These are phyloP conservation scores for Meteorus sp. DNA, from an alignment of 1,140 invertebrate species.

Conservation along the genomic window DNA sequence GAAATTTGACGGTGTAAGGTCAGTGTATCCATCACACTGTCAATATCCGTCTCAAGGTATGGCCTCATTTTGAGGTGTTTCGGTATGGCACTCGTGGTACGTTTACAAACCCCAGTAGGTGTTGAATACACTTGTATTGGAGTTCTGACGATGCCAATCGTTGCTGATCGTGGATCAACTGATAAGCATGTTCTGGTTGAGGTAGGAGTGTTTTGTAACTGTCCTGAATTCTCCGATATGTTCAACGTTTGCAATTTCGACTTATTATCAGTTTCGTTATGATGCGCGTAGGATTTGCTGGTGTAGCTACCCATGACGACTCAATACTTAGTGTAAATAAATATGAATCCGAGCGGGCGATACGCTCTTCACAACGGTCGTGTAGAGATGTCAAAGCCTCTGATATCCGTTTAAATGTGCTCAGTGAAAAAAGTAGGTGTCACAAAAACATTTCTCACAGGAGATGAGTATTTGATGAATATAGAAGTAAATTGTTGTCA, in stretches of 20 bases:
- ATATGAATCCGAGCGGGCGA: too few species aligned
- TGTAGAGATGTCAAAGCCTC: too few species aligned
- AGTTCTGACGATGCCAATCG: constrained; percentile 13
- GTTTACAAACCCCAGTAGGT: constrained; percentile 25
- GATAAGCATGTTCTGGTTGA: constrained; percentile 3
- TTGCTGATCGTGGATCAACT: constrained; percentile 23
- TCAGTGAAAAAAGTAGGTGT: too few species aligned
- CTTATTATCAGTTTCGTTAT: neutral
- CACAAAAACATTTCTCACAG: too few species aligned
- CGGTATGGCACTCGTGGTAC: constrained; percentile 40
- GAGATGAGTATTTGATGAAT: too few species aligned
- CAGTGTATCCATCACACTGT: constrained; percentile 32
- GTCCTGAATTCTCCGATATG: constrained; percentile 8
- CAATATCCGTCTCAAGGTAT: constrained; percentile 51
- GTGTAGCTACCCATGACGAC: constrained; percentile 6
- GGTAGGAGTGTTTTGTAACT: constrained; percentile 16
- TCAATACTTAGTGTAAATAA: too few species aligned
- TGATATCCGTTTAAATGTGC: too few species aligned
- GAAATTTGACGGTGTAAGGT: constrained; percentile 28
- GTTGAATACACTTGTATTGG: constrained; percentile 23
- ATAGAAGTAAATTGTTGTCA: too few species aligned
- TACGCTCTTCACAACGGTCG: too few species aligned
- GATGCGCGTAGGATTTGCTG: constrained; percentile 5
- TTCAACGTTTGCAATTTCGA: neutral
- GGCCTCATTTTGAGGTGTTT: constrained; percentile 39